Evolutionary conservation across 2,797 vertebrate genomes (phyloP).

Genomic region (Perodicticus potto): DNA sequence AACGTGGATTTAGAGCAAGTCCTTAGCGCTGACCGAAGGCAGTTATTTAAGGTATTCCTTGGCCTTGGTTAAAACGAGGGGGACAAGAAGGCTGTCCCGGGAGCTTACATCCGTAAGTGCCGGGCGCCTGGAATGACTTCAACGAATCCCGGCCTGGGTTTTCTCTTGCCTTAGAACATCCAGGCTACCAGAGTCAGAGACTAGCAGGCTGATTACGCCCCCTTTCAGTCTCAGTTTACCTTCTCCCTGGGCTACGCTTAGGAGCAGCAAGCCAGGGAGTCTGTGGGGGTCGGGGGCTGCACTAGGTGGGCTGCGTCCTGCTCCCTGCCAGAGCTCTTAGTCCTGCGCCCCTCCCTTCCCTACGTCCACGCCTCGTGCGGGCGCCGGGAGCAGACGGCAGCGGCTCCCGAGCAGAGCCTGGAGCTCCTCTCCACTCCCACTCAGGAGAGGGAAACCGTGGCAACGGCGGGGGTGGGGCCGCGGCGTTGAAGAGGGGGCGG

Average conservation of each 20-base stretch:
- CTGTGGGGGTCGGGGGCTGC: neutral
- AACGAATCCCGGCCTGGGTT: neutral
- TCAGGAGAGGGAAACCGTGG: conserved; percentile 82
- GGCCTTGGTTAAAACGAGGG: conserved; percentile 48
- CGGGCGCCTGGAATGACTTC: neutral
- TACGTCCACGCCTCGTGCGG: conserved; percentile 67
- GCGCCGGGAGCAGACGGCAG: conserved; percentile 78
- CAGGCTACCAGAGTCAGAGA: neutral
- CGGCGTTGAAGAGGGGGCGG: conserved; percentile 63
- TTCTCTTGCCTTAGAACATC: neutral
- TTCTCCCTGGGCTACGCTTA: neutral
- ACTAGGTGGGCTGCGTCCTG: neutral
- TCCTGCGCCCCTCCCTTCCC: conserved; percentile 53
- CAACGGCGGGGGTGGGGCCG: conserved; percentile 80
- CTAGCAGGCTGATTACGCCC: neutral
- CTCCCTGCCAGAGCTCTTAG: neutral
- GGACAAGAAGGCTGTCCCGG: neutral
- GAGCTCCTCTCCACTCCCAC: conserved; percentile 82
- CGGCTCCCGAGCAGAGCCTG: conserved; percentile 68
- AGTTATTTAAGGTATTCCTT: conserved; percentile 49
- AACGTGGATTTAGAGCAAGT: conserved; percentile 47
- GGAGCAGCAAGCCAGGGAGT: neutral
- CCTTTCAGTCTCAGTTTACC: conserved; percentile 66
- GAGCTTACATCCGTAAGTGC: neutral
- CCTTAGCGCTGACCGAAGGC: neutral